phyloP scores from a whole-genome alignment of 1,140 invertebrate species.

The Antheraea pernyi region DNA sequence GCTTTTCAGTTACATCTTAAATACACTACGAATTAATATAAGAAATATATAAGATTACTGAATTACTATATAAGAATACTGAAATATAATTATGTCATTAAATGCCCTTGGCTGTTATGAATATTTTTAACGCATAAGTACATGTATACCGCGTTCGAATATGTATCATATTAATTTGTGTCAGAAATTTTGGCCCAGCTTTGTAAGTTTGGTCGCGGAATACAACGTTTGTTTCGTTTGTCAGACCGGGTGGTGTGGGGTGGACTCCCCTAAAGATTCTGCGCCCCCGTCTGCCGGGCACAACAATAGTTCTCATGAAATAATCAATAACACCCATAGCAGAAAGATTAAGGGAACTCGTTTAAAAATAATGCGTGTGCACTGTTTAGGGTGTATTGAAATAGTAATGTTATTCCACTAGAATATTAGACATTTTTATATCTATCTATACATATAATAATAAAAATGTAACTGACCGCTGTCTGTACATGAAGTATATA shows the following conservation, averaged over 20 bases:
- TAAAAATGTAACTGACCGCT: no score
- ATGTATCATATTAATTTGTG: background rate
- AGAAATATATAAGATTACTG: no score
- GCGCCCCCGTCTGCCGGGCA: constrained; percentile 45
- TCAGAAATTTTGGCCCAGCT: background rate
- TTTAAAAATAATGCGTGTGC: constrained; percentile 25
- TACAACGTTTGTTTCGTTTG: constrained; percentile 45
- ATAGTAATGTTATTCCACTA: constrained; percentile 16
- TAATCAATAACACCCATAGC: constrained; percentile 57
- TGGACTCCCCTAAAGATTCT: constrained; percentile 61
- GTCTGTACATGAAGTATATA: no score
- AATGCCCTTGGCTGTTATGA: no score
- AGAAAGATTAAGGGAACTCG: constrained; percentile 16
- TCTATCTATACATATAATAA: no score
- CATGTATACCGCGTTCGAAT: no score
- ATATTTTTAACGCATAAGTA: no score
- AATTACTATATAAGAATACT: no score
- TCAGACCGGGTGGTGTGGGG: constrained; percentile 35
- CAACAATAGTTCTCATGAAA: constrained; percentile 70
- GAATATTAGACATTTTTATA: no score
- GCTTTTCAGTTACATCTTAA: no score
- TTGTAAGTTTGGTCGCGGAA: constrained; percentile 24
- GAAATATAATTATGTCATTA: no score
- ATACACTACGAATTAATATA: no score
- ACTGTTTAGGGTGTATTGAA: constrained; percentile 19